Evolutionary conservation across 2,888 invertebrate species (phyloP).

Genomic region (Drosophila ochracea): DNA sequence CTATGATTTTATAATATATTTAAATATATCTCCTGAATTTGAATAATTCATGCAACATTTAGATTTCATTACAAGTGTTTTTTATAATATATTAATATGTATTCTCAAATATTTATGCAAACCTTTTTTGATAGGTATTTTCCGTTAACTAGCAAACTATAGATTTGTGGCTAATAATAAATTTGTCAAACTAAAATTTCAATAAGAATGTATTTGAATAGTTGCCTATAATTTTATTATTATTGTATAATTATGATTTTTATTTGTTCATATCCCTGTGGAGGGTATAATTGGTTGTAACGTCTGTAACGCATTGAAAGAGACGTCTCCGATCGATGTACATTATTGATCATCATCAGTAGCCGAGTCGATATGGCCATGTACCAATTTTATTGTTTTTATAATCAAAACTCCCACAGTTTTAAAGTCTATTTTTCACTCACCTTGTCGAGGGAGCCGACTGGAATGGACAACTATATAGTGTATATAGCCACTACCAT

Average conservation of each 20-base stretch:
- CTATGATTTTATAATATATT: background rate
- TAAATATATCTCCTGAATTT: background rate
- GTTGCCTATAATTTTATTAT: background rate
- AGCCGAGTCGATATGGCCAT: too few species aligned
- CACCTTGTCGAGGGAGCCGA: background rate
- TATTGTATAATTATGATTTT: background rate
- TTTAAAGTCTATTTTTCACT: background rate
- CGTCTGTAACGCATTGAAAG: too few species aligned
- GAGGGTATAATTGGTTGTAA: too few species aligned
- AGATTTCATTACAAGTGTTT: background rate
- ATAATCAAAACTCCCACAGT: background rate
- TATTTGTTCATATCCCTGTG: too few species aligned
- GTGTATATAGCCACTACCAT: too few species aligned
- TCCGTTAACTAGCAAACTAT: background rate
- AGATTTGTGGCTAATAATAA: background rate
- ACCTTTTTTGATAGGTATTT: background rate
- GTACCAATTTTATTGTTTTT: background rate
- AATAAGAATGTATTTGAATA: too few species aligned
- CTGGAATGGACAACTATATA: background rate
- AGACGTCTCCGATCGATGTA: too few species aligned
- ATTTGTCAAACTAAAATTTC: background rate
- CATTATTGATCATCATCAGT: too few species aligned
- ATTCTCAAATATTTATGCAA: background rate
- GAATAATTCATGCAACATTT: background rate
- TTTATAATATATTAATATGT: background rate